phyloP scores from a whole-genome alignment of 1,140 invertebrate species.

The Asbolus verrucosus region DNA sequence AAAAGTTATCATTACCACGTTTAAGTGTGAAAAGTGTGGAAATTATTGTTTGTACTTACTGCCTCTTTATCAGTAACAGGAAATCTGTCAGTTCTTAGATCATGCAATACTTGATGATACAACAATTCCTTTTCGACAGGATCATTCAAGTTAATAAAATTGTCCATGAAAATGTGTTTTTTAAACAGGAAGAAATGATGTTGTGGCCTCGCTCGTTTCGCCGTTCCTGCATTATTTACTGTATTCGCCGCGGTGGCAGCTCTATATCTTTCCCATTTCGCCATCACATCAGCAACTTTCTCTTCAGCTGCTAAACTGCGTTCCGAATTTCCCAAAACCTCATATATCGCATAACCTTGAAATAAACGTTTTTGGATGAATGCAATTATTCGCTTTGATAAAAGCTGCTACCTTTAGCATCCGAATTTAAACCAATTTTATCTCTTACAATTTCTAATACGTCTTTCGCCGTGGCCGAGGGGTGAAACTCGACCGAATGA shows the following conservation, averaged over 20 bases:
- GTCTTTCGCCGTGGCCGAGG: slow-evolving; percentile 91
- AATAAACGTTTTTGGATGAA: slow-evolving; percentile 12
- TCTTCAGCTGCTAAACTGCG: slow-evolving; percentile 86
- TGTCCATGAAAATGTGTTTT: slow-evolving; percentile 93
- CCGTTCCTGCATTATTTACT: slow-evolving; percentile 58
- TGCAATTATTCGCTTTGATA: not conserved
- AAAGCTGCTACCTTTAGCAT: slow-evolving; percentile 74
- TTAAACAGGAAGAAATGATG: slow-evolving; percentile 85
- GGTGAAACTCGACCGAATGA: slow-evolving; percentile 94
- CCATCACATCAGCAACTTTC: slow-evolving; percentile 93
- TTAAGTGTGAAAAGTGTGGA: no score
- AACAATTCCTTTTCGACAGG: slow-evolving; percentile 94
- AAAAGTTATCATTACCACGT: not conserved
- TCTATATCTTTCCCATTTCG: slow-evolving; percentile 92
- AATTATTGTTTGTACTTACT: no score
- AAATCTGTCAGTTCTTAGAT: slow-evolving; percentile 89
- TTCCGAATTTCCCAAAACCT: slow-evolving; percentile 79
- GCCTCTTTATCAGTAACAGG: slow-evolving; percentile 94
- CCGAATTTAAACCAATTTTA: slow-evolving; percentile 90
- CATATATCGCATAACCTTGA: slow-evolving; percentile 70
- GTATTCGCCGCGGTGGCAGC: slow-evolving; percentile 69
- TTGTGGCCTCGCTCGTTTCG: slow-evolving; percentile 66
- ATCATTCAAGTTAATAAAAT: slow-evolving; percentile 85
- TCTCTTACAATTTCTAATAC: slow-evolving; percentile 90
- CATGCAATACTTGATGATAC: slow-evolving; percentile 95